Evolutionary conservation across 2,797 vertebrate species (phyloP).

Genomic region (Dryobates pubescens): DNA sequence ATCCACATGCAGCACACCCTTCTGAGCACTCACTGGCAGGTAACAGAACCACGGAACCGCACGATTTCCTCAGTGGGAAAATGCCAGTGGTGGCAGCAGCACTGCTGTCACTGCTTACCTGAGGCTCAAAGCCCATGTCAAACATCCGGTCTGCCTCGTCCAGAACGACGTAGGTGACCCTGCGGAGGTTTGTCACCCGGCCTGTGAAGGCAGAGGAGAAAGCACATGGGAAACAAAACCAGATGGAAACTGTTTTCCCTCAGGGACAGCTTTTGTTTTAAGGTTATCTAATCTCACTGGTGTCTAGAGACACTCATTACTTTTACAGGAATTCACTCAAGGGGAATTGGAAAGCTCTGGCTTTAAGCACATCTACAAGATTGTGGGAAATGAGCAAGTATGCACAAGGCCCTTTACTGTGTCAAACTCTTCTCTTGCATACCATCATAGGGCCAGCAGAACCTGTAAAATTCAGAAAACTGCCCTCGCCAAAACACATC

Average conservation of each 20-base stretch:
- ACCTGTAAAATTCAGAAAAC: slow-evolving; percentile 98
- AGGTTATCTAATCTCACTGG: slow-evolving; percentile 76
- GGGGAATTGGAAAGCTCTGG: slow-evolving; percentile 71
- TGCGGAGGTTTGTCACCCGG: slow-evolving; percentile 95
- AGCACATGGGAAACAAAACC: slow-evolving; percentile 73
- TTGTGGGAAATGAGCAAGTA: slow-evolving; percentile 75
- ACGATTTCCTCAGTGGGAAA: not conserved
- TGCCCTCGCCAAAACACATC: slow-evolving; percentile 93
- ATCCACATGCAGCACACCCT: not conserved
- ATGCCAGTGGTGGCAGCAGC: not conserved
- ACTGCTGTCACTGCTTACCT: slow-evolving; percentile 79
- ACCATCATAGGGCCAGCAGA: slow-evolving; percentile 93
- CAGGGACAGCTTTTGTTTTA: slow-evolving; percentile 61
- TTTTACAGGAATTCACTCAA: slow-evolving; percentile 68
- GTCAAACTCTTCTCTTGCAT: slow-evolving; percentile 91
- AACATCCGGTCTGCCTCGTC: slow-evolving; percentile 99
- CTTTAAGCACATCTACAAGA: slow-evolving; percentile 76
- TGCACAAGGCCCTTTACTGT: slow-evolving; percentile 80
- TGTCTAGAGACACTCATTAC: slow-evolving; percentile 32
- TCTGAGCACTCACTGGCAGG: not conserved
- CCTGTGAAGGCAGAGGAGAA: slow-evolving; percentile 81
- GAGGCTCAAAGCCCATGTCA: slow-evolving; percentile 99
- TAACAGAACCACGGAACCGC: fast-evolving
- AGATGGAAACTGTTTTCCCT: slow-evolving; percentile 68
- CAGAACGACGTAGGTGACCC: slow-evolving; percentile 94